A percentile compares a stretch with the other conserved stretches of the same genome.
Conservation (phyloP, 1,140 invertebrate genomes). For the Plectrocnemia conspersa region DNA sequence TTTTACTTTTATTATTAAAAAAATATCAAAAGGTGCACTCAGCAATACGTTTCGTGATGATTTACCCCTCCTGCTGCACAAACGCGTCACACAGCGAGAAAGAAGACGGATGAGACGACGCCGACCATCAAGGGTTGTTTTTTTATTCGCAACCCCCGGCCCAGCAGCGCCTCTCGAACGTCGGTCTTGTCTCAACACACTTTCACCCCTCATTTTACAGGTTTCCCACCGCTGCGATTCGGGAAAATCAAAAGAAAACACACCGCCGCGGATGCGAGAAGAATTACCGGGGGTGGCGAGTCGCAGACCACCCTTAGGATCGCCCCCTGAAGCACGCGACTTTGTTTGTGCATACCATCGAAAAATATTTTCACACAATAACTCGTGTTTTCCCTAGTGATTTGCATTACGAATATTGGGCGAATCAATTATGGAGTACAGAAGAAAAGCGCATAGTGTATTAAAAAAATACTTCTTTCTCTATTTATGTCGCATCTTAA, state of each 20-base stretch:
- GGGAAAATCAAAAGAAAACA: conserved; percentile 37
- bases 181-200: conserved; percentile 11
- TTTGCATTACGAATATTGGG: too few species aligned
- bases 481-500: neutral
- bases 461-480: conserved; percentile 1
- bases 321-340: neutral
- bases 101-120: conserved; percentile 14
- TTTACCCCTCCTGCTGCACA: conserved; percentile 17
- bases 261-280: conserved; percentile 20
- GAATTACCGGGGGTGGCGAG: conserved; percentile 15
- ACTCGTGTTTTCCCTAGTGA: too few species aligned
- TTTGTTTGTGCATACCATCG: neutral
- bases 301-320: neutral
- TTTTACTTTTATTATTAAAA: too few species aligned
- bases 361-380: conserved; percentile 17
- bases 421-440: too few species aligned
- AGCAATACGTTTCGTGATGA: too few species aligned
- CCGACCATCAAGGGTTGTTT: conserved; percentile 15
- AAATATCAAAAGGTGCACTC: too few species aligned
- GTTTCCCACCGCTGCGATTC: conserved; percentile 14
- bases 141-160: conserved; percentile 4
- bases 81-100: conserved; percentile 1
- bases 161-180: conserved; percentile 4
- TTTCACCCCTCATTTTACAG: conserved; percentile 29
- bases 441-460: too few species aligned